A percentile compares a stretch with the other conserved stretches of the same genome.
These are phyloP conservation scores for Suncus etruscus DNA, from an alignment of 2,113 vertebrate species.

Conservation along the genomic window DNA sequence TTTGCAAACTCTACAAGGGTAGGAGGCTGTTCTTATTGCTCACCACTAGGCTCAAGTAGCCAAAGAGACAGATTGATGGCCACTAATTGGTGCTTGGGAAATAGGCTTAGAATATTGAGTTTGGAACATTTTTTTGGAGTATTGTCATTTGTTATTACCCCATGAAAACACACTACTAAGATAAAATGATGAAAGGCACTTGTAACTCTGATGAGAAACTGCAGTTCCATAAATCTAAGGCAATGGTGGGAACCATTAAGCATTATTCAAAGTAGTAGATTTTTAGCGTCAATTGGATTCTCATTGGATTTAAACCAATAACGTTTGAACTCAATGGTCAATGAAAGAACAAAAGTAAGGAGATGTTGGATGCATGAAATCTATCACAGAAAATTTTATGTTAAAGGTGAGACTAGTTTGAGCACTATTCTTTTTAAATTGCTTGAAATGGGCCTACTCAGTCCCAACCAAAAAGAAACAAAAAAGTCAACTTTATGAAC, in stretches of 20 bases:
- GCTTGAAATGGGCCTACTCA: conserved; percentile 39
- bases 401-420: not conserved
- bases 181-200: conserved; percentile 28
- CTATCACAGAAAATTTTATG: not conserved
- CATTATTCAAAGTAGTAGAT: not conserved
- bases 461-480: not conserved
- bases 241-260: not conserved
- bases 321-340: conserved; percentile 46
- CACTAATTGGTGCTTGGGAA: not conserved
- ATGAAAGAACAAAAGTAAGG: conserved; percentile 54
- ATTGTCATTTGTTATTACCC: conserved; percentile 24
- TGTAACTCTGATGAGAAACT: not conserved
- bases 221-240: not conserved
- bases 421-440: conserved; percentile 12
- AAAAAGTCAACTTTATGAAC: not conserved
- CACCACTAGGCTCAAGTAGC: not conserved
- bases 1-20: not conserved
- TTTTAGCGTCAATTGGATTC: conserved; percentile 47
- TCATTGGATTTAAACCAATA: conserved; percentile 16
- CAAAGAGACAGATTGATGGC: not conserved
- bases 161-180: conserved; percentile 11
- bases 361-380: conserved; percentile 22
- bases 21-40: not conserved
- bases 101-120: not conserved
- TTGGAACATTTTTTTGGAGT: not conserved